Conservation (phyloP, 2,888 invertebrate species). For the Eubasilissa splendida region DNA sequence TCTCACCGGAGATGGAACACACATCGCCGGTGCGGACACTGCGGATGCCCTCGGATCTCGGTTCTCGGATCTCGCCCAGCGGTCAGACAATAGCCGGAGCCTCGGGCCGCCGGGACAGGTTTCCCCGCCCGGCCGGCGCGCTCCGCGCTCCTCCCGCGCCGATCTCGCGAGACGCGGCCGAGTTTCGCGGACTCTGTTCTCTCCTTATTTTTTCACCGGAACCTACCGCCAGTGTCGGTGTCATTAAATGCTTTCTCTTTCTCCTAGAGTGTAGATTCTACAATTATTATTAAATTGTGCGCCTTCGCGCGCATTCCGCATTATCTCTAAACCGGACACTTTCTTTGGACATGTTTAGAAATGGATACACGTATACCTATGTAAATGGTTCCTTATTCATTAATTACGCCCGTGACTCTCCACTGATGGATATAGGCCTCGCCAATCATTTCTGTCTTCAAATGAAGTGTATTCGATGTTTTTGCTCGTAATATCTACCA, state of each 20-base stretch:
- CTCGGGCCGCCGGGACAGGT: slow-evolving; percentile 29
- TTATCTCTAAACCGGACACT: too few relatives aligned
- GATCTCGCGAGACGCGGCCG: neutral
- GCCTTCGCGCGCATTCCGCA: too few relatives aligned
- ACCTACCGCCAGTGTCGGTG: neutral
- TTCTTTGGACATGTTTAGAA: too few relatives aligned
- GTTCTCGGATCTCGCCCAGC: neutral
- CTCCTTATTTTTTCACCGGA: neutral
- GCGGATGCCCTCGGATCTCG: too few relatives aligned
- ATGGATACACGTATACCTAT: too few relatives aligned
- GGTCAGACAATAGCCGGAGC: neutral
- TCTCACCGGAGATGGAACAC: slow-evolving; percentile 11
- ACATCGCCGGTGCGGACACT: neutral
- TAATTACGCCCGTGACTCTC: too few relatives aligned
- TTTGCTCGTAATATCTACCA: too few relatives aligned
- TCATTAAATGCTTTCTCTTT: slow-evolving; percentile 28
- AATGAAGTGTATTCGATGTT: too few relatives aligned
- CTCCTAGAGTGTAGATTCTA: slow-evolving; percentile 13
- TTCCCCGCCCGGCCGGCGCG: slow-evolving; percentile 7
- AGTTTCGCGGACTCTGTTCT: slow-evolving; percentile 12
- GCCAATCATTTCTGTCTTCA: too few relatives aligned
- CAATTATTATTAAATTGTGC: too few relatives aligned
- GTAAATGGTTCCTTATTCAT: too few relatives aligned
- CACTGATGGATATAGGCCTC: too few relatives aligned
- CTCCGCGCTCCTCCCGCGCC: slow-evolving; percentile 3